These are phyloP conservation scores for Euclidia mi DNA, from an alignment of 2,888 invertebrate genomes.

Conservation along the genomic window DNA sequence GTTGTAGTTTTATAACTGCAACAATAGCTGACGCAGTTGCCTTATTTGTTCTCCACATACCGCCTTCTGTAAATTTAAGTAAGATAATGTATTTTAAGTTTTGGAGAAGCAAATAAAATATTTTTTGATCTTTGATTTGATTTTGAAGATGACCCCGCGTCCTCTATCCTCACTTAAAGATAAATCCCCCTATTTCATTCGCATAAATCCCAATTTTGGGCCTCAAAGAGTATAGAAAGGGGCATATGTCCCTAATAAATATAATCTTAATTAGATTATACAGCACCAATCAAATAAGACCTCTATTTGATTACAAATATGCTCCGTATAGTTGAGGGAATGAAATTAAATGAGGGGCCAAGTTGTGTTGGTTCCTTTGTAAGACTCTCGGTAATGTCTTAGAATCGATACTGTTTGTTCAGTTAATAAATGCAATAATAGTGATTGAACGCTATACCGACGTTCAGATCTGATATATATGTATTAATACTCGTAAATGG, in stretches of 20 bases:
- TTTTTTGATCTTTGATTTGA: no score
- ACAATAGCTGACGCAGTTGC: no score
- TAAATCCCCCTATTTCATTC: constrained; percentile 13
- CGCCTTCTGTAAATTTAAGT: no score
- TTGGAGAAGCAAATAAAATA: no score
- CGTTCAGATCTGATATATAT: constrained; percentile 1
- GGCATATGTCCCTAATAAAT: constrained; percentile 38
- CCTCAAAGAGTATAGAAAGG: constrained; percentile 18
- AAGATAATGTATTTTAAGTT: no score
- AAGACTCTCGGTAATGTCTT: neutral
- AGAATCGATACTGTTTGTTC: neutral
- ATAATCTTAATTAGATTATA: constrained; percentile 52
- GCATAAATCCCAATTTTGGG: constrained; percentile 22
- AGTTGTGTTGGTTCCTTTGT: neutral
- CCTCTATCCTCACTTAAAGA: constrained; percentile 2
- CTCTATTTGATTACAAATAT: constrained; percentile 45
- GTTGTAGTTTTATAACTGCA: no score
- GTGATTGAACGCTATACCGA: constrained; percentile 4
- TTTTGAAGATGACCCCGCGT: neutral
- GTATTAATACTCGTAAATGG: constrained; percentile 6
- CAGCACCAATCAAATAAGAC: constrained; percentile 34
- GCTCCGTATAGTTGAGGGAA: constrained; percentile 17
- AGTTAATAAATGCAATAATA: constrained; percentile 11
- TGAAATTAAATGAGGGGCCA: constrained; percentile 3
- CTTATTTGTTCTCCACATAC: no score